Evolutionary conservation across 1,140 invertebrate genomes (phyloP).

Genomic region (Dreissena polymorpha): DNA sequence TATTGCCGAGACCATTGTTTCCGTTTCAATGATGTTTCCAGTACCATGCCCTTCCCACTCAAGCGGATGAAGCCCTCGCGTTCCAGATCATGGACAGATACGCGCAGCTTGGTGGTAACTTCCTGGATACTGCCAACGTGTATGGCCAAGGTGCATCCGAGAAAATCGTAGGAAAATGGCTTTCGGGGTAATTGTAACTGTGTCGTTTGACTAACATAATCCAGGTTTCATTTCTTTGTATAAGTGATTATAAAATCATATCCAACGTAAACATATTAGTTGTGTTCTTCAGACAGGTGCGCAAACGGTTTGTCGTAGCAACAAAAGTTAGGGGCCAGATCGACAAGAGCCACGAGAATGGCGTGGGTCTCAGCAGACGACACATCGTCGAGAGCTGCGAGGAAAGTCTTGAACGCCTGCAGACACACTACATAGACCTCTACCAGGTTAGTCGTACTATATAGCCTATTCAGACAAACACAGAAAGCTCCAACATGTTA

Average conservation of each 20-base stretch:
- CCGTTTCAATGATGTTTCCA: too few species aligned
- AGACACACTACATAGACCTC: conserved; percentile 64
- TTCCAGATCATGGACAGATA: conserved; percentile 56
- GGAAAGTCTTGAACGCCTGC: conserved; percentile 60
- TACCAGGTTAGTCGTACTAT: conserved; percentile 57
- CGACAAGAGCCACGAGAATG: conserved; percentile 52
- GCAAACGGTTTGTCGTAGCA: conserved; percentile 61
- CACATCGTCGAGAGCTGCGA: conserved; percentile 63
- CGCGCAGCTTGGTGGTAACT: conserved; percentile 67
- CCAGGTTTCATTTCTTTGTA: too few species aligned
- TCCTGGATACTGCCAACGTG: conserved; percentile 68
- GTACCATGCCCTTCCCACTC: conserved; percentile 21
- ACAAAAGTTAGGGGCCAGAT: conserved; percentile 59
- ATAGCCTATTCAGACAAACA: too few species aligned
- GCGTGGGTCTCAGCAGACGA: conserved; percentile 62
- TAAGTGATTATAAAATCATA: too few species aligned
- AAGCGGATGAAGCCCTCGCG: conserved; percentile 31
- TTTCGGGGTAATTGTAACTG: conserved; percentile 34
- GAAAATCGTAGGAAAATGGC: conserved; percentile 62
- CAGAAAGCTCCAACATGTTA: too few species aligned
- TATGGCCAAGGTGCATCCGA: conserved; percentile 63
- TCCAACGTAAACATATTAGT: neutral
- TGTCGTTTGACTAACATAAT: too few species aligned
- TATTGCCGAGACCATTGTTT: too few species aligned
- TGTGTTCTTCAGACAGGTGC: conserved; percentile 50